A percentile compares a stretch with the other conserved stretches of the same genome.
These are phyloP conservation scores for Augiades crinisus DNA, from an alignment of 2,888 invertebrate genomes.

Conservation along the genomic window DNA sequence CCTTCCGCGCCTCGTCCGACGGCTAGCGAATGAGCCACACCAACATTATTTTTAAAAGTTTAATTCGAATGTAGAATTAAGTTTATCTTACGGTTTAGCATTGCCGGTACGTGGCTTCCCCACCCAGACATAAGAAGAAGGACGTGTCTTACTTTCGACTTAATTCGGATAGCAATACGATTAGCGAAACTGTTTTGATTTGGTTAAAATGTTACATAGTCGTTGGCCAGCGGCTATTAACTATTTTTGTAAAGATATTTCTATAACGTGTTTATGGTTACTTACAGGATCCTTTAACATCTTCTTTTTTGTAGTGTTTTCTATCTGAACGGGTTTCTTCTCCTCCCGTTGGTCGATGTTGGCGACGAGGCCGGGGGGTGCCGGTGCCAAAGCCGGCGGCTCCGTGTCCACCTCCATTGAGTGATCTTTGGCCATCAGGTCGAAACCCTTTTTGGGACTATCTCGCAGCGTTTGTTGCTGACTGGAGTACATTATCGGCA, in stretches of 20 bases:
- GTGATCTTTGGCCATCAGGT: constrained; percentile 35
- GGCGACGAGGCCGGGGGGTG: constrained; percentile 29
- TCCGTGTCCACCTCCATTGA: constrained; percentile 29
- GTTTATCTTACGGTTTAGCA: too few relatives aligned
- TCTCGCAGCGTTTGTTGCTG: constrained; percentile 60
- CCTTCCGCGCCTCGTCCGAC: not conserved
- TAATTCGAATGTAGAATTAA: too few relatives aligned
- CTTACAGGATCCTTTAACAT: constrained; percentile 32
- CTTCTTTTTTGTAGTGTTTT: constrained; percentile 39
- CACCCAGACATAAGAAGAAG: not conserved
- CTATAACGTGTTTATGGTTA: not conserved
- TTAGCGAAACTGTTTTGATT: too few relatives aligned
- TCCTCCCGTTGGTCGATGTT: constrained; percentile 26
- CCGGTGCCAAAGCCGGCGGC: constrained; percentile 30
- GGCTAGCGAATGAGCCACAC: not conserved
- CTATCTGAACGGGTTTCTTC: constrained; percentile 17
- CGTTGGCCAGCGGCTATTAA: too few relatives aligned
- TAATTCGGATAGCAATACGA: too few relatives aligned
- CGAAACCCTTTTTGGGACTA: constrained; percentile 65
- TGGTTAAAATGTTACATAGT: too few relatives aligned
- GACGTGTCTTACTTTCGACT: too few relatives aligned
- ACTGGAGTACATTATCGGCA: constrained; percentile 53
- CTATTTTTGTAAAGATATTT: too few relatives aligned
- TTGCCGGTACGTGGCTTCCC: too few relatives aligned
- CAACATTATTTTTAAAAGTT: too few relatives aligned